These are phyloP conservation scores for Melanaphis sacchari DNA, from an alignment of 1,140 invertebrate species.

Conservation along the genomic window DNA sequence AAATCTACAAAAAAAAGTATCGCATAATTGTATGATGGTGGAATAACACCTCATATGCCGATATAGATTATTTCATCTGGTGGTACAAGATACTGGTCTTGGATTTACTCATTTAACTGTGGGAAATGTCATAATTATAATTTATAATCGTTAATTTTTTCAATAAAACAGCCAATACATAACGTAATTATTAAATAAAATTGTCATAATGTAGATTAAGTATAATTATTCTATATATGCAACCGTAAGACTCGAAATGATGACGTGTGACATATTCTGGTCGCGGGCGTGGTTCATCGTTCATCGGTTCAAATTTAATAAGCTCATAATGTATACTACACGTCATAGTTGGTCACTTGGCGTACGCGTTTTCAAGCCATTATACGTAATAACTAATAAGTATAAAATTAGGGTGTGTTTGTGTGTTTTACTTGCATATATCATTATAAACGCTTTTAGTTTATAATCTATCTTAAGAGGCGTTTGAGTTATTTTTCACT, in stretches of 20 bases:
- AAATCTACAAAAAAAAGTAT: no score
- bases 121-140: no score
- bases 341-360: background rate
- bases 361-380: background rate
- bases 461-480: background rate
- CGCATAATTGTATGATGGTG: no score
- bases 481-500: background rate
- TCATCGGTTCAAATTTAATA: no score
- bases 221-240: background rate
- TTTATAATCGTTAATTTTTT: background rate
- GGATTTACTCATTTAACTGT: no score
- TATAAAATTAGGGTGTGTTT: background rate
- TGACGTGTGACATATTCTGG: background rate
- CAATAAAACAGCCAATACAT: background rate
- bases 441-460: background rate
- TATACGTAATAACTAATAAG: background rate
- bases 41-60: no score
- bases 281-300: background rate
- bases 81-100: no score
- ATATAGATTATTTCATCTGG: no score
- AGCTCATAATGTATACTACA: no score
- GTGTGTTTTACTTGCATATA: background rate
- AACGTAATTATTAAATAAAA: background rate
- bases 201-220: no score
- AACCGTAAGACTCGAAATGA: background rate